A percentile compares a stretch with the other conserved stretches of the same genome.
phyloP scores from a whole-genome alignment of 1,140 invertebrate genomes.

The Drosophila pallidifrons region DNA sequence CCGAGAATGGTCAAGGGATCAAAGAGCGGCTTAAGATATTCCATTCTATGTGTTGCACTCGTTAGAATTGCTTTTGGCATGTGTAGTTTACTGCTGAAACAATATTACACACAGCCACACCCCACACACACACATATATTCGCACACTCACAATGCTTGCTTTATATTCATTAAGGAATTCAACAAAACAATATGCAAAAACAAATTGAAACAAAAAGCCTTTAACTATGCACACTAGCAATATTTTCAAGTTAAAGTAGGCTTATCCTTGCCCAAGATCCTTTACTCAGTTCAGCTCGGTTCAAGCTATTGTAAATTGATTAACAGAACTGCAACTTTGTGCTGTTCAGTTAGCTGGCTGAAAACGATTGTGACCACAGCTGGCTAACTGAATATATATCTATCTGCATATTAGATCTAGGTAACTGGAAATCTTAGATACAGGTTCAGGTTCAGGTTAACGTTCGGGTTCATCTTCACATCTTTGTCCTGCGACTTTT shows the following conservation, averaged over 20 bases:
- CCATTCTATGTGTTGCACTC: slow-evolving; percentile 47
- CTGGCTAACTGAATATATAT: neutral
- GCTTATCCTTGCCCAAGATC: slow-evolving; percentile 60
- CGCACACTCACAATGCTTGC: slow-evolving; percentile 39
- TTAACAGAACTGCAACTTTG: slow-evolving; percentile 64
- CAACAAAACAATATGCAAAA: slow-evolving; percentile 63
- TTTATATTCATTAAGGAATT: slow-evolving; percentile 75
- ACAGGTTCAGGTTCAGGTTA: neutral
- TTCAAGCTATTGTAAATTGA: slow-evolving; percentile 68
- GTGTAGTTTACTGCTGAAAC: slow-evolving; percentile 58
- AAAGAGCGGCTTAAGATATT: slow-evolving; percentile 63
- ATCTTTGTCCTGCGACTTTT: slow-evolving; percentile 3
- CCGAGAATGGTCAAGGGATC: slow-evolving; percentile 34
- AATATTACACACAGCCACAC: slow-evolving; percentile 61
- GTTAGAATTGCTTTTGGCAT: slow-evolving; percentile 64
- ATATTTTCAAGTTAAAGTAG: slow-evolving; percentile 82
- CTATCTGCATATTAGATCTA: slow-evolving; percentile 63
- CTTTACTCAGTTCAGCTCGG: slow-evolving; percentile 22
- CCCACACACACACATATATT: slow-evolving; percentile 29
- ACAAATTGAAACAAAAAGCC: slow-evolving; percentile 35
- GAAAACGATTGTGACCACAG: slow-evolving; percentile 26
- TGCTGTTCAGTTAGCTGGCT: slow-evolving; percentile 68
- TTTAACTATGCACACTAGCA: slow-evolving; percentile 52
- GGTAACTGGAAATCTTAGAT: slow-evolving; percentile 24
- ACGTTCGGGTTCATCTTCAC: neutral